Base-by-base conservation (phyloP, 2,888 invertebrate genomes). In the Listrodromus nycthemerus region DNA sequence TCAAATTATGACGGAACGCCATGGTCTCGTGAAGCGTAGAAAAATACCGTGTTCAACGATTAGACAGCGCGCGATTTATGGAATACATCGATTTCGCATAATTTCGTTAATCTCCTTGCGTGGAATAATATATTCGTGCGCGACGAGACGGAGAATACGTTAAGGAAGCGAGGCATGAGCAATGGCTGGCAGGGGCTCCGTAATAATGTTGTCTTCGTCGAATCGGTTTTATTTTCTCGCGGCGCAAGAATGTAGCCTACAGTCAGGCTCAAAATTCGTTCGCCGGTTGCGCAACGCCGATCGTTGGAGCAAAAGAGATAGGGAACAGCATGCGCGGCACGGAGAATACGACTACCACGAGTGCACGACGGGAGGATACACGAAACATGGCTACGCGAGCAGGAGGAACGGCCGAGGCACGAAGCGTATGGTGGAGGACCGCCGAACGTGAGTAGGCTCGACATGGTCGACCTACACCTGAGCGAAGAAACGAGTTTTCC, bases 141-240 rank as follows among this genome's bases (percentile, higher is more conserved):
- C 55, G 48, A 37, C 21, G 24, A 52, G 67, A 58, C 52, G 80
- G 88, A 87, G 89, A 88, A 90, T 78, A 89, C 88, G 90, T 89
- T 82, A 89, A 92, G 92, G 91, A 91, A 92, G 91, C 92, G 88
- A 70, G 90, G 92, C 92, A 92, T 92, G 92, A 93, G 93, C 93
- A 92, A 92, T 92, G 92, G 92, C 92, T 91, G 91, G 91, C 91
- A 91, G 89, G 61, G 88, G 91, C 91, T 90, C 90, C 91, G 92
- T 93, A 93, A 93, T 92, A 92, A 93, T 92, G 93, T 92, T 92
- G 92, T 93, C 92, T 92, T 92, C 91, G 91, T 91, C 90, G 92
- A 89, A 86, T 89, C 90, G 91, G 84, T 92, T 92, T 92, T 92
- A 92, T 93, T 93, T 92, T 92, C 92, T 90, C 91, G 91, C 89